Conservation (phyloP, 2,797 vertebrate species). For the Avahi laniger region DNA sequence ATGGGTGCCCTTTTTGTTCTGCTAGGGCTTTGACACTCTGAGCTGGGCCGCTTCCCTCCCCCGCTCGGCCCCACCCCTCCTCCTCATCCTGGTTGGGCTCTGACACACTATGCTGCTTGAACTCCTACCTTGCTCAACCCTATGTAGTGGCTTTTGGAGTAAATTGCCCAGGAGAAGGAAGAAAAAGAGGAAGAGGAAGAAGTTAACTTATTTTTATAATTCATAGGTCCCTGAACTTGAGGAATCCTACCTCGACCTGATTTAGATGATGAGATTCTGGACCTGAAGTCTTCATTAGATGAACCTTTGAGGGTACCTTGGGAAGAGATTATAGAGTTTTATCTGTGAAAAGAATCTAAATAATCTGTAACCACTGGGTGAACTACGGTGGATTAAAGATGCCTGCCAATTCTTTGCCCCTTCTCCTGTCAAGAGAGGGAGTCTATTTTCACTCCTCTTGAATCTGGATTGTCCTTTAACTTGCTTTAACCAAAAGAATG, state of each 20-base stretch:
- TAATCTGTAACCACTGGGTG: background rate
- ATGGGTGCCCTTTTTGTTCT: background rate
- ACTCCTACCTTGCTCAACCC: background rate
- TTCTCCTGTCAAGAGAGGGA: background rate
- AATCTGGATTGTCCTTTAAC: background rate
- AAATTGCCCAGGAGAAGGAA: background rate
- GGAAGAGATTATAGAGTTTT: background rate
- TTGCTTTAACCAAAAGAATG: constrained; percentile 8
- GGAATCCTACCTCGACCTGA: background rate
- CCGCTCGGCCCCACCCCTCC: background rate
- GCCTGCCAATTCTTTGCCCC: background rate
- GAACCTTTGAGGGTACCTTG: background rate
- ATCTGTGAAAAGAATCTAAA: background rate
- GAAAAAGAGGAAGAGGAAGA: background rate
- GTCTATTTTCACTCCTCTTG: background rate
- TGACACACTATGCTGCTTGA: background rate
- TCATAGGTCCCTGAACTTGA: background rate
- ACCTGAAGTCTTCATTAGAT: constrained; percentile 3
- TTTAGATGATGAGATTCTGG: constrained; percentile 11
- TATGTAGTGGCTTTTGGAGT: background rate
- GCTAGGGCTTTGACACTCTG: background rate
- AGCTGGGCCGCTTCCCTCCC: background rate
- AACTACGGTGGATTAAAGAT: background rate
- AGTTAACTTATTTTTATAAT: background rate
- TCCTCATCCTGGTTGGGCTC: background rate